Conservation (phyloP, 1,140 invertebrate species). For the Neodiprion fabricii region DNA sequence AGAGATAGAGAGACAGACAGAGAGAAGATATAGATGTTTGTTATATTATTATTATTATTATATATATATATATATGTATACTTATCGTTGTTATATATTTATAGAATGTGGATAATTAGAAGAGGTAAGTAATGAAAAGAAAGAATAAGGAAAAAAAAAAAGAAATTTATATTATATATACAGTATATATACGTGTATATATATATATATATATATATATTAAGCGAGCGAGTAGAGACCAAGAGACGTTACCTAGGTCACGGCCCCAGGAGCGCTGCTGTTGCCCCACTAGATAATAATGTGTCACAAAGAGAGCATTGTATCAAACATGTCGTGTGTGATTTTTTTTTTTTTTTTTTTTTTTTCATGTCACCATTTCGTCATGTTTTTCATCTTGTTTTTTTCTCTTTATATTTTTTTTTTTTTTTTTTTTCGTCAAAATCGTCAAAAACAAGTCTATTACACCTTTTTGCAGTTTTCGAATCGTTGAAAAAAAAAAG, state of each 20-base stretch:
- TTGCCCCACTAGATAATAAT: constrained; percentile 61
- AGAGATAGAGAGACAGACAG: constrained; percentile 29
- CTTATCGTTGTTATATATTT: too few relatives aligned
- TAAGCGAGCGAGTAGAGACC: constrained; percentile 53
- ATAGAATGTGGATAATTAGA: too few relatives aligned
- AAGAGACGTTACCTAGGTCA: constrained; percentile 62
- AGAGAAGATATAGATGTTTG: constrained; percentile 34
- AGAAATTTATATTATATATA: neutral
- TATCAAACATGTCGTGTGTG: constrained; percentile 52
- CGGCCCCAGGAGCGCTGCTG: constrained; percentile 63
- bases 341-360: too few relatives aligned
- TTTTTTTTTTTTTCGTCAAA: too few relatives aligned
- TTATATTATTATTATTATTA: too few relatives aligned
- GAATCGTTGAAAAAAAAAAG: too few relatives aligned
- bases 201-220: constrained; percentile 28
- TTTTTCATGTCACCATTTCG: too few relatives aligned
- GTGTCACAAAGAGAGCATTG: constrained; percentile 60
- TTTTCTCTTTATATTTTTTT: too few relatives aligned
- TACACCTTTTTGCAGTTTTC: too few relatives aligned
- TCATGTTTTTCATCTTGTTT: too few relatives aligned
- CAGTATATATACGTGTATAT: neutral
- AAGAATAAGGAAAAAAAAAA: neutral
- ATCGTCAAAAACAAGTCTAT: too few relatives aligned
- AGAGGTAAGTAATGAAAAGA: neutral
- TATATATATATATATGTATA: too few relatives aligned